Conservation (phyloP, 2,113 vertebrate genomes). For the Tachycineta bicolor region DNA sequence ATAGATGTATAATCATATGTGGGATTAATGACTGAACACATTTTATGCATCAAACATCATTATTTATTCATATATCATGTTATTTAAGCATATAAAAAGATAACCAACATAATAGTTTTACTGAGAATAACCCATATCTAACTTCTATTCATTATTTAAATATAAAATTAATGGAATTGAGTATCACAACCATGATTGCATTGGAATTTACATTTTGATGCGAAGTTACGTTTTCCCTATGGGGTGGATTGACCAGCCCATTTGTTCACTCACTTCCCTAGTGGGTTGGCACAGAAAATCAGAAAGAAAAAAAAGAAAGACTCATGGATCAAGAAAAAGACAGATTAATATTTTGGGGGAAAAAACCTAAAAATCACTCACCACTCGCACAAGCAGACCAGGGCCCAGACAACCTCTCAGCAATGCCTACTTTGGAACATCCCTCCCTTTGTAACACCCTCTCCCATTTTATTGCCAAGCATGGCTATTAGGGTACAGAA, state of each 20-base stretch:
- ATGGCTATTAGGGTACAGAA: background rate
- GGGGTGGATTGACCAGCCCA: background rate
- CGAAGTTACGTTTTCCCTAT: background rate
- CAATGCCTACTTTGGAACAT: background rate
- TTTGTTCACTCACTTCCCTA: background rate
- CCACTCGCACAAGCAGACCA: background rate
- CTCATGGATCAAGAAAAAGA: background rate
- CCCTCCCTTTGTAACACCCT: background rate
- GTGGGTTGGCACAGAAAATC: background rate
- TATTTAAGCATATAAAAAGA: background rate
- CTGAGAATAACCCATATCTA: background rate
- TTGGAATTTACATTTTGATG: background rate
- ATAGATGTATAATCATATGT: background rate
- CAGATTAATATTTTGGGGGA: background rate
- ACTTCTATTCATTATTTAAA: background rate
- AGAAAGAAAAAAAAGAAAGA: background rate
- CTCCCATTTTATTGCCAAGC: background rate
- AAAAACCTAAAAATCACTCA: background rate
- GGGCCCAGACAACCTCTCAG: background rate
- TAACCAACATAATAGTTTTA: background rate
- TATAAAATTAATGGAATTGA: background rate
- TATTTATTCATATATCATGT: background rate
- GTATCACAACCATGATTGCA: background rate
- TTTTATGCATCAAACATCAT: background rate
- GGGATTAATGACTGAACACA: background rate